Evolutionary conservation across 2,888 invertebrate genomes (phyloP).

Genomic region (Hypomecis punctinalis): DNA sequence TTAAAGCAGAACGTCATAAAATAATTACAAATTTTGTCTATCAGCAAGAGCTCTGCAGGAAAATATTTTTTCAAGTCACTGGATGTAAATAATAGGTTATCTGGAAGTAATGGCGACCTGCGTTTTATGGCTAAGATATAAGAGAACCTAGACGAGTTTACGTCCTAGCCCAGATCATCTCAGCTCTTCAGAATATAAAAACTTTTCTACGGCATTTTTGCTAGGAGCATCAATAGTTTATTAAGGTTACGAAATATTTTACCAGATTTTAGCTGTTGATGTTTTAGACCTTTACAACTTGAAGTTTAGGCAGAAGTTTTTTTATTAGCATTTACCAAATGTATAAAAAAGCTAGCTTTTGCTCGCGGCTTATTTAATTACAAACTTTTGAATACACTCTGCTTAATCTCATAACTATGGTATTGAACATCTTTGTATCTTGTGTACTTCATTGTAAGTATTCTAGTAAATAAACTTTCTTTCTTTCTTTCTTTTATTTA

Average conservation of each 20-base stretch:
- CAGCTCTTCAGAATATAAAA: background rate
- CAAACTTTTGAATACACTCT: too few species aligned
- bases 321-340: too few species aligned
- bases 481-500: too few species aligned
- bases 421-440: too few species aligned
- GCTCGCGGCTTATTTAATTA: too few species aligned
- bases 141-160: conserved; percentile 8
- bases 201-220: background rate
- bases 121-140: conserved; percentile 23
- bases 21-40: background rate
- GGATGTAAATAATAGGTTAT: conserved; percentile 24
- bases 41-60: background rate
- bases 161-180: conserved; percentile 11
- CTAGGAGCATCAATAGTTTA: background rate
- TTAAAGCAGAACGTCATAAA: background rate
- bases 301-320: too few species aligned
- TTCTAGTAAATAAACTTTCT: too few species aligned
- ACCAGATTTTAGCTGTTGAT: too few species aligned
- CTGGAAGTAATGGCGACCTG: conserved; percentile 22
- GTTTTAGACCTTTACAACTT: too few species aligned
- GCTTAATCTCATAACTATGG: too few species aligned
- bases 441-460: too few species aligned
- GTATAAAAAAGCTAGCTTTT: too few species aligned
- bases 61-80: background rate
- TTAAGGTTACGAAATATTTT: background rate